Evolutionary conservation across 2,113 vertebrate genomes (phyloP), one percentile per base, ranked within the genome.

Genomic region (Charadrius vociferus): DNA sequence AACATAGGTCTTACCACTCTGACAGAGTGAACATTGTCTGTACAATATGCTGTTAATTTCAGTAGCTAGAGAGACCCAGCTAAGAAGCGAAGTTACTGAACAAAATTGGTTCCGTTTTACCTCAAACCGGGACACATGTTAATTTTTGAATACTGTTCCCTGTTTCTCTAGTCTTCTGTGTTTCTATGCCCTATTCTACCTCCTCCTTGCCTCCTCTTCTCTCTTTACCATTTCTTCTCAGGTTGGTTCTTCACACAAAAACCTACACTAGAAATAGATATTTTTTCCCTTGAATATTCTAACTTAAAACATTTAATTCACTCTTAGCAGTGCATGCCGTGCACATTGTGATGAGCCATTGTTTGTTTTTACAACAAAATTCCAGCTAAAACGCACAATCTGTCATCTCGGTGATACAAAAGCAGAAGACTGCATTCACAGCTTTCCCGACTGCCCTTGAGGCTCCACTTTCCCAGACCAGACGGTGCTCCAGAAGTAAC

Each of bases 311-410:
- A 34, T 52, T 73, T 91, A 61, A 47, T 73, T 88, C 3, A 3
- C 27, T 84, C 36, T 85, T 93, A 82, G 88, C 71, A 73, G 49
- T 52, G 82, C 41, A 32, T 68, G 59, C 34, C 58, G 19, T 66
- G 78, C 70, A 34, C n/a, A 4, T 94, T 85, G 72, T 88, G 71
- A 67, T 87, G 90, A 96, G 50, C 73, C 84, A 78, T 89, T 96
- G 83, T 95, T 95, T 97, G 91, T 96, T 97, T 95, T 94, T 91
- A 70, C 83, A 88, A 95, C 53, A 91, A 82, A 96, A 95, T 90
- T 95, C 92, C 84, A 70, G 39, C 75, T 91, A 80, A 94, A 96
- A 82, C 16, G 2, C 0, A 3, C 87, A 97, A 70, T 96, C 87
- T 96, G 96, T 94, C 84, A 85, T 93, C 74, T 84, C 21, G 5